These are phyloP conservation scores for Catalaphyllia jardinei DNA, from an alignment of 64 coral and sea anemone genomes.

Conservation along the genomic window DNA sequence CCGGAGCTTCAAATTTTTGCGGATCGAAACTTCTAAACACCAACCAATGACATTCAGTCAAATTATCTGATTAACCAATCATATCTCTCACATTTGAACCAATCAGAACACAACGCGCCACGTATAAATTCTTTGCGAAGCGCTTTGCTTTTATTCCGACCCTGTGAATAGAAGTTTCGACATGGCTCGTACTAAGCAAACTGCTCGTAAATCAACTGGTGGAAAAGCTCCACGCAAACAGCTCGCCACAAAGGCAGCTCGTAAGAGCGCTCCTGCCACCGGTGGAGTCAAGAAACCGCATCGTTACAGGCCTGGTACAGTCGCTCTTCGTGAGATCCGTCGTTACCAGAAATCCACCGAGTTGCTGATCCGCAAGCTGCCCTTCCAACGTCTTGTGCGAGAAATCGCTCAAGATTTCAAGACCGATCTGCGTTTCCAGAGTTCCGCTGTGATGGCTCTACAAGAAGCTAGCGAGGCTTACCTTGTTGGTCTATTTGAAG, in stretches of 20 bases:
- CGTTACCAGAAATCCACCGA: constrained; percentile 94
- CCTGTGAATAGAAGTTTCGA: too few species aligned
- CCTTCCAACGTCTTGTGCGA: constrained; percentile 92
- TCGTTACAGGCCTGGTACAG: constrained; percentile 95
- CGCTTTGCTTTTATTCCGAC: too few species aligned
- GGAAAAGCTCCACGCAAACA: constrained; percentile 28
- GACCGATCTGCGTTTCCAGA: constrained; percentile 92
- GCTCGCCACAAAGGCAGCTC: constrained; percentile 29
- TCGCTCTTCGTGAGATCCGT: constrained; percentile 97
- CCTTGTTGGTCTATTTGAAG: constrained; percentile 93
- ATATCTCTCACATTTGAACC: neutral
- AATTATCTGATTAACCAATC: neutral
- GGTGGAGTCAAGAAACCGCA: constrained; percentile 78
- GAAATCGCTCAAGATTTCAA: constrained; percentile 96
- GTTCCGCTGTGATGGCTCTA: constrained; percentile 85
- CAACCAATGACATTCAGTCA: neutral
- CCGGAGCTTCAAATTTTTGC: neutral
- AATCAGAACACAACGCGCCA: constrained; percentile 17
- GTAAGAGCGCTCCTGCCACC: constrained; percentile 14
- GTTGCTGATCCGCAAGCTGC: constrained; percentile 87
- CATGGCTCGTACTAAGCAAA: neutral
- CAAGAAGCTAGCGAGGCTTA: constrained; percentile 91
- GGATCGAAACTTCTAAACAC: neutral
- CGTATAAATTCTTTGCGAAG: neutral
- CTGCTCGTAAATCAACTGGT: constrained; percentile 18